phyloP scores from a whole-genome alignment of 2,797 vertebrate species.

The Podarcis siculus region DNA sequence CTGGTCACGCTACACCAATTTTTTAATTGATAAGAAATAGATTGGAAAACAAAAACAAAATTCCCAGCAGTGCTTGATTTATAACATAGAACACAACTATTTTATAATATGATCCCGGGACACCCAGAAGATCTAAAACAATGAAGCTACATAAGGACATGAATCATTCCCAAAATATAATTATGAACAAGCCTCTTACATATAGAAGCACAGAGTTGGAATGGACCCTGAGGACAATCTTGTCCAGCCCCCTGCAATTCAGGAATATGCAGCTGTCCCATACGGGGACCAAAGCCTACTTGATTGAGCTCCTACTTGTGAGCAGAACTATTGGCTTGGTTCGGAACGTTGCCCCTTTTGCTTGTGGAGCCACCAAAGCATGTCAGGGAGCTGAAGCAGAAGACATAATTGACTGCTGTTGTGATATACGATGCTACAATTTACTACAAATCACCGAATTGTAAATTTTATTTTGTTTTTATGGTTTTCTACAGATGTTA shows the following conservation, averaged over 20 bases:
- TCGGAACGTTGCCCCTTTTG: not conserved
- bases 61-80: no score
- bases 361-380: not conserved
- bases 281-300: not conserved
- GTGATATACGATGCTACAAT: not conserved
- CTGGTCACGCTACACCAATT: no score
- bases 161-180: no score
- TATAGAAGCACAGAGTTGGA: no score
- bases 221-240: no score
- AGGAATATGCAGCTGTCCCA: no score
- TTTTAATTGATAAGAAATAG: no score
- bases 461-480: not conserved
- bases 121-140: not conserved
- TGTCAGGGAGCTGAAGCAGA: not conserved
- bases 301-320: not conserved
- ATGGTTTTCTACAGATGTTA: not conserved
- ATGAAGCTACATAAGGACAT: no score
- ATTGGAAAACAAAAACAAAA: no score
- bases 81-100: not conserved
- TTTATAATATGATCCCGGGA: not conserved
- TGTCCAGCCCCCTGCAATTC: no score
- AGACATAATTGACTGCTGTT: not conserved
- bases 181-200: no score
- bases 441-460: not conserved
- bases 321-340: no score